Percentiles rank a stretch among this genome's conserved stretches.
Conservation (phyloP, 2,797 vertebrate genomes). For the Cyprinodon diabolis region DNA sequence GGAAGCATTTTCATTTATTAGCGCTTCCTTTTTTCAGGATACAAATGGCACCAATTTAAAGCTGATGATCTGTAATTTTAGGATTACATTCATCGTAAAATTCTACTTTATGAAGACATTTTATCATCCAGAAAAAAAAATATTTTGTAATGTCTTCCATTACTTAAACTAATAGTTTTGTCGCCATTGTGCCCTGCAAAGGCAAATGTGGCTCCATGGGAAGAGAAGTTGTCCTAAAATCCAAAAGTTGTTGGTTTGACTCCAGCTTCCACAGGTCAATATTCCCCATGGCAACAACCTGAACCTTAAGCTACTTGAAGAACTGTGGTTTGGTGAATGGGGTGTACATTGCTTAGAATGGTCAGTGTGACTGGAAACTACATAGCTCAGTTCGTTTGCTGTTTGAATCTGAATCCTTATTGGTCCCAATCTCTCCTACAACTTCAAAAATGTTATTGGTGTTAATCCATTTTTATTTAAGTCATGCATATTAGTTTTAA, state of each 20-base stretch:
- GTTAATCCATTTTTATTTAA: neutral
- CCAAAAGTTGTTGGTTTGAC: too few relatives aligned
- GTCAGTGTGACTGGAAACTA: too few relatives aligned
- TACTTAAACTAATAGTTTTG: neutral
- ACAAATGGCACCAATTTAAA: neutral
- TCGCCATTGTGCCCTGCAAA: neutral
- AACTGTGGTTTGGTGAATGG: too few relatives aligned
- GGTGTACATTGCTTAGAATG: too few relatives aligned
- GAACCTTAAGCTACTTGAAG: too few relatives aligned
- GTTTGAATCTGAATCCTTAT: neutral
- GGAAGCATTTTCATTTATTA: neutral
- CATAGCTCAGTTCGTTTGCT: too few relatives aligned
- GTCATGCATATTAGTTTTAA: neutral
- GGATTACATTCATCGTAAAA: neutral
- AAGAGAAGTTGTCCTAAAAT: too few relatives aligned
- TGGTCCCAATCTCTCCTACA: neutral
- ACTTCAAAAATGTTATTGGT: neutral
- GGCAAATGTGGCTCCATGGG: too few relatives aligned
- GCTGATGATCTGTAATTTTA: neutral
- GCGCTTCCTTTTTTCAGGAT: neutral
- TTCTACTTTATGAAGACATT: neutral
- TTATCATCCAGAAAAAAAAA: neutral
- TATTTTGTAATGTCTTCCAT: neutral
- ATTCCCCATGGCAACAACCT: too few relatives aligned
- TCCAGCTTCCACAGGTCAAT: too few relatives aligned